Conservation (phyloP, 2,113 vertebrate genomes). For the Indri indri region DNA sequence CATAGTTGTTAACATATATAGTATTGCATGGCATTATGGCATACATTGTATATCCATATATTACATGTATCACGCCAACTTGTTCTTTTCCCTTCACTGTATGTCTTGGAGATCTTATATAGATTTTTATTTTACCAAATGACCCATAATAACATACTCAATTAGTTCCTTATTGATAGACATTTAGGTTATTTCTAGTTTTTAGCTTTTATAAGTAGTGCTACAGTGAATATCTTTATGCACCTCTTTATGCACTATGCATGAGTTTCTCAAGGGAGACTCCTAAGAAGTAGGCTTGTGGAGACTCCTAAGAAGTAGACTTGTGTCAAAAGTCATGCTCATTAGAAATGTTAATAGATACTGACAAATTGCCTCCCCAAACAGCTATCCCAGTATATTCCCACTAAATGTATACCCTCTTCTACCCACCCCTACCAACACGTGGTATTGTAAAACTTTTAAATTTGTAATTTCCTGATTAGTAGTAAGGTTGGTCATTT, state of each 20-base stretch:
- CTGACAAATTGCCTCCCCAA: not conserved
- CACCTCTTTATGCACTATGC: not conserved
- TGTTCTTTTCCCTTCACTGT: not conserved
- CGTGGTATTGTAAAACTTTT: not conserved
- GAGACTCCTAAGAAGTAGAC: too few species aligned
- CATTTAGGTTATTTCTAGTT: not conserved
- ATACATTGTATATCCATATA: not conserved
- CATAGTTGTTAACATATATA: not conserved
- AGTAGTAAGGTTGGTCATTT: not conserved
- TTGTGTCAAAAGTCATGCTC: not conserved
- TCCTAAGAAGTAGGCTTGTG: not conserved
- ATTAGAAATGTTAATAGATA: not conserved
- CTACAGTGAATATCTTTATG: not conserved
- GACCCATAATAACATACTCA: not conserved
- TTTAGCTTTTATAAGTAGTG: not conserved
- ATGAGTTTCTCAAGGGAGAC: not conserved
- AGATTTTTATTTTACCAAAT: not conserved
- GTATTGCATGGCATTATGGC: not conserved
- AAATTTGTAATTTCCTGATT: not conserved
- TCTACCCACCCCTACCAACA: rapidly evolving
- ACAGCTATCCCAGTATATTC: not conserved
- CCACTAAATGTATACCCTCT: not conserved
- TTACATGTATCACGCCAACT: not conserved
- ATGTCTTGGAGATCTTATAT: not conserved
- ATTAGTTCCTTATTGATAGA: not conserved